Evolutionary conservation across 2,888 invertebrate species (phyloP).

Genomic region (Margaritifera margaritifera): DNA sequence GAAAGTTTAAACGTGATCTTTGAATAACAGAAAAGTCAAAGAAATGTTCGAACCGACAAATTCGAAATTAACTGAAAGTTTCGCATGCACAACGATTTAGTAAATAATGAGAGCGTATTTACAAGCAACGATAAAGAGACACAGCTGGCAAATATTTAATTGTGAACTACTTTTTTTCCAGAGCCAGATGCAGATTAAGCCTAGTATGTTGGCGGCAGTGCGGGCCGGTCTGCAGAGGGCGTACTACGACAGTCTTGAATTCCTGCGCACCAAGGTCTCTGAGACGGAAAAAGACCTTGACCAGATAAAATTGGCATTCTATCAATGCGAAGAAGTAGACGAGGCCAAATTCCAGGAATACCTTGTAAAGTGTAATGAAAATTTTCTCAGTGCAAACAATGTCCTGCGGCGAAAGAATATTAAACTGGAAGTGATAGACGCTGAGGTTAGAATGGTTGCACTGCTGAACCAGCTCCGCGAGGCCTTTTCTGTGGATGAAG

Average conservation of each 20-base stretch:
- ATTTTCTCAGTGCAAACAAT: slow-evolving; percentile 62
- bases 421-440: slow-evolving; percentile 48
- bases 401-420: slow-evolving; percentile 53
- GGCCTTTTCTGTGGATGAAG: slow-evolving; percentile 43
- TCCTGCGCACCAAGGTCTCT: slow-evolving; percentile 55
- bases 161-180: slow-evolving; percentile 16
- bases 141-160: too few species aligned
- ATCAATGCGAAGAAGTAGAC: slow-evolving; percentile 44
- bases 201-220: slow-evolving; percentile 39
- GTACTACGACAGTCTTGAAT: slow-evolving; percentile 64
- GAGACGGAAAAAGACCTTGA: slow-evolving; percentile 58
- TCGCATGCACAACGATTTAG: too few species aligned
- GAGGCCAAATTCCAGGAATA: slow-evolving; percentile 54
- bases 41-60: too few species aligned
- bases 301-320: slow-evolving; percentile 52
- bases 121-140: too few species aligned
- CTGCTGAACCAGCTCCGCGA: slow-evolving; percentile 60
- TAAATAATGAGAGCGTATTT: too few species aligned
- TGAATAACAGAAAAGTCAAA: too few species aligned
- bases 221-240: slow-evolving; percentile 59
- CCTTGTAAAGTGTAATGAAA: slow-evolving; percentile 56
- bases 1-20: too few species aligned
- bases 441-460: slow-evolving; percentile 55
- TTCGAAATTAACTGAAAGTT: too few species aligned
- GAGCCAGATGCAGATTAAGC: slow-evolving; percentile 22